Conservation (phyloP, 2,113 vertebrate species). For the Peromyscus polionotus region DNA sequence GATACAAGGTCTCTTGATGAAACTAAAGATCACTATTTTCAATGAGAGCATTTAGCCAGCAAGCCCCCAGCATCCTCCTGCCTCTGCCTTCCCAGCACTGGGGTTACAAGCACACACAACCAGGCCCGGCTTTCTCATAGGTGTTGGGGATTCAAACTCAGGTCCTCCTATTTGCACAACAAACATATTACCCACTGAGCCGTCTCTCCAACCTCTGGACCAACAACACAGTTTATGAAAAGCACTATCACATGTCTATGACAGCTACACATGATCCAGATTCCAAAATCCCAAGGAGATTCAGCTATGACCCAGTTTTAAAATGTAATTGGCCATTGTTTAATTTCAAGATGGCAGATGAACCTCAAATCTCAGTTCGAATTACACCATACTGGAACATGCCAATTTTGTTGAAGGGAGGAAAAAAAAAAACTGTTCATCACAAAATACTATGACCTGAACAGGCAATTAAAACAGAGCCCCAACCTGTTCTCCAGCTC, state of each 20-base stretch:
- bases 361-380: not conserved
- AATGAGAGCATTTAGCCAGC: not conserved
- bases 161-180: no score
- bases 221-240: not conserved
- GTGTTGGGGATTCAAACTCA: not conserved
- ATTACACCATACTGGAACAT: not conserved
- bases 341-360: slow-evolving; percentile 12
- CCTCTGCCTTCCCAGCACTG: not conserved
- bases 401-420: not conserved
- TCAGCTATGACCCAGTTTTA: slow-evolving; percentile 13
- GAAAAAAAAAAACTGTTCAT: not conserved
- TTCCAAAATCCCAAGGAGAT: not conserved
- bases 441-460: not conserved
- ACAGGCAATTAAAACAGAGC: not conserved
- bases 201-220: not conserved
- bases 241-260: not conserved
- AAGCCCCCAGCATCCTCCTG: not conserved
- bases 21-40: not conserved
- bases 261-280: not conserved
- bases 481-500: not conserved
- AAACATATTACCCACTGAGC: not conserved
- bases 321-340: not conserved
- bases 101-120: not conserved
- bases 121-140: not conserved
- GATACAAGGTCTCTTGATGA: not conserved